phyloP scores from a whole-genome alignment of 2,888 invertebrate species.

The Brachycybe producta region DNA sequence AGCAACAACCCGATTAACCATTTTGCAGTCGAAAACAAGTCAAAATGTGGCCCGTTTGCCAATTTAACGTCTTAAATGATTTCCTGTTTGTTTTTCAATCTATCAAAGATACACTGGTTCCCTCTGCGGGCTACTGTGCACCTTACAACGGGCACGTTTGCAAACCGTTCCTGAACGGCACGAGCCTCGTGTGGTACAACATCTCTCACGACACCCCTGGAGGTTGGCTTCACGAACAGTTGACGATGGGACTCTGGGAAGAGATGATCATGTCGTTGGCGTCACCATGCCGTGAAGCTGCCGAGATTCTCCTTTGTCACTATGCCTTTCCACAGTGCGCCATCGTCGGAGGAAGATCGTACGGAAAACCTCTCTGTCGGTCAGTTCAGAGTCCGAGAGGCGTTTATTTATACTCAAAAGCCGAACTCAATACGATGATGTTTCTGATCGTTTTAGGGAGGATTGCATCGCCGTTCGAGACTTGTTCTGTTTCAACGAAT shows the following conservation, averaged over 20 bases:
- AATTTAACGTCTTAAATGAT: no score
- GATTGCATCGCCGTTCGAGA: slow-evolving; percentile 83
- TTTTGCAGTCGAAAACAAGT: no score
- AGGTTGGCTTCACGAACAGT: slow-evolving; percentile 68
- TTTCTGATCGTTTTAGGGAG: slow-evolving; percentile 43
- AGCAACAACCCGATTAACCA: no score
- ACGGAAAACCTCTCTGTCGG: slow-evolving; percentile 63
- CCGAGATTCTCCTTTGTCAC: slow-evolving; percentile 75
- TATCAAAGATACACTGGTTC: no score
- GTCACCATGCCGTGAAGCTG: slow-evolving; percentile 72
- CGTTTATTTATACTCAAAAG: neutral
- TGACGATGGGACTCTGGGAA: slow-evolving; percentile 67
- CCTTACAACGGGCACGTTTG: slow-evolving; percentile 76
- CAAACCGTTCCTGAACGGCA: slow-evolving; percentile 43
- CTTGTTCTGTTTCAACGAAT: slow-evolving; percentile 84
- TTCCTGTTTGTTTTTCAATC: no score
- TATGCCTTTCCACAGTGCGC: slow-evolving; percentile 84
- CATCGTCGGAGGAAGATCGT: slow-evolving; percentile 47
- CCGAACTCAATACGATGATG: neutral
- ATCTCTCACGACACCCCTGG: slow-evolving; percentile 49
- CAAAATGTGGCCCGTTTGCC: no score
- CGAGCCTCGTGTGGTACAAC: slow-evolving; percentile 60
- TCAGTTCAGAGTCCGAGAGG: slow-evolving; percentile 9
- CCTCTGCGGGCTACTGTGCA: slow-evolving; percentile 57
- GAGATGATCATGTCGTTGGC: slow-evolving; percentile 65